Evolutionary conservation across 2,113 vertebrate species (phyloP).

Genomic region (Neotoma lepida): DNA sequence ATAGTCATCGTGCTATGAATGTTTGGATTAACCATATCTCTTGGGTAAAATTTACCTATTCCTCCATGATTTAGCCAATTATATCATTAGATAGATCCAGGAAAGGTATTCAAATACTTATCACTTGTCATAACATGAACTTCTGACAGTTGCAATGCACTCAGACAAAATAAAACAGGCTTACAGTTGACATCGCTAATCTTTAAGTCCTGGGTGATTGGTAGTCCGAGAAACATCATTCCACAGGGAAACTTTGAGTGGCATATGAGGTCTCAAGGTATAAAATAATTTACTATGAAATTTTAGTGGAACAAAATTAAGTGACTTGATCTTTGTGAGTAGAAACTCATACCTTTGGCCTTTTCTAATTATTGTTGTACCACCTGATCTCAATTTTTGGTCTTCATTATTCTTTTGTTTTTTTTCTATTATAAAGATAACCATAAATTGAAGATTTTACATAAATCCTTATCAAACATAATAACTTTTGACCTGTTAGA

Average conservation of each 20-base stretch:
- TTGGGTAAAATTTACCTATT: slow-evolving; percentile 50
- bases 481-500: background rate
- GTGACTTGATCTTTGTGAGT: background rate
- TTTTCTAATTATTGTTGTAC: background rate
- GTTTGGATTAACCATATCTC: slow-evolving; percentile 55
- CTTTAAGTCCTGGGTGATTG: background rate
- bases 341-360: background rate
- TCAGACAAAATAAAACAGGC: background rate
- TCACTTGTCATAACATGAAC: background rate
- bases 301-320: background rate
- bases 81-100: background rate
- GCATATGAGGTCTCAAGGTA: background rate
- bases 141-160: background rate
- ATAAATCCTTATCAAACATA: background rate
- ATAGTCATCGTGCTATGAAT: slow-evolving; percentile 43
- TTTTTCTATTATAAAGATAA: background rate
- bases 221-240: background rate
- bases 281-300: slow-evolving; percentile 10
- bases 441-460: background rate
- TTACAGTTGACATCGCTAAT: background rate
- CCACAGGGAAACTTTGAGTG: background rate
- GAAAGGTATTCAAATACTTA: slow-evolving; percentile 16
- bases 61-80: slow-evolving; percentile 3
- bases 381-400: background rate
- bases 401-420: background rate